Conservation (phyloP, 2,113 vertebrate genomes). For the Boulengeromyrus knoepffleri region DNA sequence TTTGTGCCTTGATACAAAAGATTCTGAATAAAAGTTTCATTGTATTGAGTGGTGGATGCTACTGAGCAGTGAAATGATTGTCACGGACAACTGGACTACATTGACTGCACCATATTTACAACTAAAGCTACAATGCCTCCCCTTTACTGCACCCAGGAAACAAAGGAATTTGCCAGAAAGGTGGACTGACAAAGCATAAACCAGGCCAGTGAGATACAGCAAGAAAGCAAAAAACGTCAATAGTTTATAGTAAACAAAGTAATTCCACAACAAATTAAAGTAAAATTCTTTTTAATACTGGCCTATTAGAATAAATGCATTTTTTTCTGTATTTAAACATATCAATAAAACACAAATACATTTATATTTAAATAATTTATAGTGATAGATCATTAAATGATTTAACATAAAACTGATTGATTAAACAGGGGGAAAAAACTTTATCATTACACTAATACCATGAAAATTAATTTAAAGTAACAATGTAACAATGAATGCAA, state of each 20-base stretch:
- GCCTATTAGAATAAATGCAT: background rate
- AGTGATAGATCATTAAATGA: background rate
- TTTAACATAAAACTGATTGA: background rate
- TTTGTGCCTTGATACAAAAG: background rate
- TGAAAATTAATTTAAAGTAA: background rate
- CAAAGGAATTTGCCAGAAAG: background rate
- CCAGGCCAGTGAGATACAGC: background rate
- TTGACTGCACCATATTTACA: background rate
- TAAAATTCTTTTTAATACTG: background rate
- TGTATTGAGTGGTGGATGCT: background rate
- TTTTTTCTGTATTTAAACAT: background rate
- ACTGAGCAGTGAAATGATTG: background rate
- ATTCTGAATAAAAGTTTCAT: background rate
- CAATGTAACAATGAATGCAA: background rate
- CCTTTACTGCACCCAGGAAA: background rate
- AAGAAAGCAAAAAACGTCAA: background rate
- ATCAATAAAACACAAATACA: background rate
- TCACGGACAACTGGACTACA: background rate
- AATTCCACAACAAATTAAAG: background rate
- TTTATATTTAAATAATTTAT: background rate
- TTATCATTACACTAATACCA: background rate
- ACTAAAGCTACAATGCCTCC: background rate
- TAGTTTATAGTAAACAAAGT: background rate
- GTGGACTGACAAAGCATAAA: background rate
- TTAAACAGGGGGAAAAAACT: background rate